Evolutionary conservation across 2,797 vertebrate species (phyloP).

Genomic region (Parauchenoglanis punctatus): DNA sequence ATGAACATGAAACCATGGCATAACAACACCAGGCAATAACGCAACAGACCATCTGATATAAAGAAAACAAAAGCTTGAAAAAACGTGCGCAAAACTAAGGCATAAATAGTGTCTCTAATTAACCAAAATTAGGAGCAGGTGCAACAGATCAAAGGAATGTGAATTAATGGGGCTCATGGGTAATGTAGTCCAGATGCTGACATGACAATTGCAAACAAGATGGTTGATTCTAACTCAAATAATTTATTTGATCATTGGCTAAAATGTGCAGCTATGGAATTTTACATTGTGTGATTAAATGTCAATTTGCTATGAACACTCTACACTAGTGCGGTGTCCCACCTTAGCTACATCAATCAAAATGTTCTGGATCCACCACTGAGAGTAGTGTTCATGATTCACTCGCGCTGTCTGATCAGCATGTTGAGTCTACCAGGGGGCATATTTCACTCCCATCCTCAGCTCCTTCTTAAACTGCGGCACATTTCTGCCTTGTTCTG

Average conservation of each 20-base stretch:
- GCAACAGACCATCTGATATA: no score
- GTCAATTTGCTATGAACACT: not conserved
- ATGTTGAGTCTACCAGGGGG: not conserved
- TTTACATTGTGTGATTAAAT: not conserved
- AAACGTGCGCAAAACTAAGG: no score
- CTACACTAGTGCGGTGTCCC: not conserved
- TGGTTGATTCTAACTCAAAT: not conserved
- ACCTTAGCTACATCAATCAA: not conserved
- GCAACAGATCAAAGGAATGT: no score
- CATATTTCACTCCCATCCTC: conserved; percentile 10
- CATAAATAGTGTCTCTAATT: no score
- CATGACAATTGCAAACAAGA: not conserved
- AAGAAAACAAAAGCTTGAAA: no score
- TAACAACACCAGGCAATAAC: no score
- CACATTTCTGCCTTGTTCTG: conserved; percentile 6
- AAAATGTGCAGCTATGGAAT: not conserved
- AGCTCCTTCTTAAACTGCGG: not conserved
- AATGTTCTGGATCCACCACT: not conserved
- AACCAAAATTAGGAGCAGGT: no score
- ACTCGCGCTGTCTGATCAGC: conserved; percentile 20
- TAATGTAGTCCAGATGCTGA: no score
- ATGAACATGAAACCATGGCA: no score
- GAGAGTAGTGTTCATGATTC: not conserved
- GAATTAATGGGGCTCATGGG: no score
- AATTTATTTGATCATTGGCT: not conserved